Evolutionary conservation across 2,888 invertebrate species (phyloP).

Genomic region (Villa cingulata): DNA sequence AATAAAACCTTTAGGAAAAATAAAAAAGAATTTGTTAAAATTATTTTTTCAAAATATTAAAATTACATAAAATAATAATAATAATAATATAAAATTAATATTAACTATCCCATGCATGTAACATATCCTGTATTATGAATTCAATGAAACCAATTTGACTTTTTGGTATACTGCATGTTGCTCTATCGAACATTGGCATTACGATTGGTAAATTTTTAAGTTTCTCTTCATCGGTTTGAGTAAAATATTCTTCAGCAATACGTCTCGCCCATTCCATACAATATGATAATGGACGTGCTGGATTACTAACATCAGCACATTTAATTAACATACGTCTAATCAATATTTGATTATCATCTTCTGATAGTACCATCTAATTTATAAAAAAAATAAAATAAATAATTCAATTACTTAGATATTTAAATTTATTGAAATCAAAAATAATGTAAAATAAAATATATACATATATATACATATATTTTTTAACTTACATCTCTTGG

Average conservation of each 20-base stretch:
- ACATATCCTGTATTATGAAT: conserved; percentile 95
- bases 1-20: conserved; percentile 55
- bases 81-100: too few species aligned
- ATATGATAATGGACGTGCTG: conserved; percentile 69
- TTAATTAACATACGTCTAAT: conserved; percentile 96
- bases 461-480: too few species aligned
- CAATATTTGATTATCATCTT: conserved; percentile 65
- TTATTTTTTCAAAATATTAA: too few species aligned
- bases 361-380: conserved; percentile 26
- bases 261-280: conserved; percentile 83
- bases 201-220: conserved; percentile 78
- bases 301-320: conserved; percentile 96
- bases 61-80: too few species aligned
- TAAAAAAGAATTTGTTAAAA: background rate
- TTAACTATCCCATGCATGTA: conserved; percentile 91
- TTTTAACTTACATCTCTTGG: conserved; percentile 31
- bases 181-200: conserved; percentile 96
- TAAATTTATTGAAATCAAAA: background rate
- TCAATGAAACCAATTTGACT: conserved; percentile 97
- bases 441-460: too few species aligned
- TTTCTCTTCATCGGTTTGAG: conserved; percentile 95
- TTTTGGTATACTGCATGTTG: conserved; percentile 90
- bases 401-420: background rate
- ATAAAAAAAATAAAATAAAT: background rate
- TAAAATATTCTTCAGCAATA: conserved; percentile 95